Conservation (phyloP, 2,113 vertebrate species). For the Istiophorus platypterus region DNA sequence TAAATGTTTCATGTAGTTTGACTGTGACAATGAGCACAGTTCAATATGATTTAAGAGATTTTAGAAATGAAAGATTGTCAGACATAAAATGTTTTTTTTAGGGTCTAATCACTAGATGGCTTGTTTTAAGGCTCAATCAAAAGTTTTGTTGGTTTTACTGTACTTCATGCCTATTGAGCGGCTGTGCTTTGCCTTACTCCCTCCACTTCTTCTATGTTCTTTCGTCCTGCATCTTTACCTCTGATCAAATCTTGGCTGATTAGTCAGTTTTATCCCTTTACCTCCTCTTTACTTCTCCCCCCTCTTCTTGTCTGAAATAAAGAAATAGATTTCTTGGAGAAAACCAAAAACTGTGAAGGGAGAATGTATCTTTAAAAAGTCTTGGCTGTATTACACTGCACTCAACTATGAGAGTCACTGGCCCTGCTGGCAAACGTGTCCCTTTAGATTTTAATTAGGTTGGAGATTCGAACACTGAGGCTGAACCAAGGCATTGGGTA, state of each 20-base stretch:
- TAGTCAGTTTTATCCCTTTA: background rate
- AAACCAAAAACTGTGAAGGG: background rate
- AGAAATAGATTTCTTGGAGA: background rate
- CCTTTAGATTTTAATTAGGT: constrained; percentile 25
- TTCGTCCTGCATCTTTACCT: background rate
- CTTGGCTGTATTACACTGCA: constrained; percentile 18
- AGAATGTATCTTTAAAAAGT: background rate
- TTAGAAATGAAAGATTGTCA: background rate
- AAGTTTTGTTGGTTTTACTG: constrained; percentile 13
- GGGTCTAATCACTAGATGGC: constrained; percentile 10
- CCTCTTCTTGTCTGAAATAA: background rate
- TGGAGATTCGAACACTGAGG: background rate
- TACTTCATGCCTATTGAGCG: background rate
- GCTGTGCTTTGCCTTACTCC: background rate
- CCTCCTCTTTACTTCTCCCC: background rate
- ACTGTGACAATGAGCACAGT: background rate
- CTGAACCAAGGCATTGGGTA: background rate
- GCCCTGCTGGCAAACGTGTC: constrained; percentile 25
- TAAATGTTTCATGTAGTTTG: background rate
- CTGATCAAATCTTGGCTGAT: background rate
- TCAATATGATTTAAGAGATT: constrained; percentile 2
- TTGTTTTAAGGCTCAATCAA: constrained; percentile 27
- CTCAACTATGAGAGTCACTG: background rate
- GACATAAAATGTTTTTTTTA: constrained; percentile 2
- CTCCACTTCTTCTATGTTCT: background rate